These are phyloP conservation scores for Procambarus clarkii DNA, from an alignment of 1,140 invertebrate genomes.

Conservation along the genomic window DNA sequence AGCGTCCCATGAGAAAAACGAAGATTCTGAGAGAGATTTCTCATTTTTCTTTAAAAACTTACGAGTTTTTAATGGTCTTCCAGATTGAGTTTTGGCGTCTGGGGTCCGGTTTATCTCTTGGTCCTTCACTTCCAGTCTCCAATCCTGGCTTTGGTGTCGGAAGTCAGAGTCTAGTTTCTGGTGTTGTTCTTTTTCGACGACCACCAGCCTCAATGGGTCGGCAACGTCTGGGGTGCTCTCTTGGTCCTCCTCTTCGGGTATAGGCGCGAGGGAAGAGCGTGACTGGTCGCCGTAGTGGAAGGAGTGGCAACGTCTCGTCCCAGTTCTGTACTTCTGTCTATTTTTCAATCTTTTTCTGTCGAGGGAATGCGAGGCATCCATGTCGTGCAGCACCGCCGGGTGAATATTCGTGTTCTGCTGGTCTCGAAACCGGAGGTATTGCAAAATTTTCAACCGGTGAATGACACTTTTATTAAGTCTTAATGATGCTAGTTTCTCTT, in stretches of 20 bases:
- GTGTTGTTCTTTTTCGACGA: neutral
- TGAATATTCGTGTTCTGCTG: slow-evolving; percentile 3
- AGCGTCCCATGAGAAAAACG: neutral
- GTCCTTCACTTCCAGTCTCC: neutral
- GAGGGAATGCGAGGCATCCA: neutral
- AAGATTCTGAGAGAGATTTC: slow-evolving; percentile 14
- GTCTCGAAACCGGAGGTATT: slow-evolving; percentile 18
- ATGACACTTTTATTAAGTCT: slow-evolving; percentile 12
- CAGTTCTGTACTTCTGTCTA: neutral
- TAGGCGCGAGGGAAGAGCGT: neutral
- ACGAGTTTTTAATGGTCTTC: neutral
- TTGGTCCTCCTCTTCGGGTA: slow-evolving; percentile 24
- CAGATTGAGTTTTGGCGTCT: neutral
- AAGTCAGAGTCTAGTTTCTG: neutral
- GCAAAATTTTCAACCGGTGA: slow-evolving; percentile 32
- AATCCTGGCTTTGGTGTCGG: neutral
- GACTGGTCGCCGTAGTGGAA: neutral
- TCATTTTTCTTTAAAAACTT: slow-evolving; percentile 52
- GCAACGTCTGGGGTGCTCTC: neutral
- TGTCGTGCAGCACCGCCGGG: slow-evolving; percentile 10
- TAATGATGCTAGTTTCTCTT: slow-evolving; percentile 34
- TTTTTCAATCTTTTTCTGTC: neutral
- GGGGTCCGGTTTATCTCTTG: neutral
- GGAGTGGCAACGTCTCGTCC: neutral
- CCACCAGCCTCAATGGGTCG: neutral